phyloP scores from a whole-genome alignment of 2,797 vertebrate genomes.

The Acrossocheilus fasciatus region DNA sequence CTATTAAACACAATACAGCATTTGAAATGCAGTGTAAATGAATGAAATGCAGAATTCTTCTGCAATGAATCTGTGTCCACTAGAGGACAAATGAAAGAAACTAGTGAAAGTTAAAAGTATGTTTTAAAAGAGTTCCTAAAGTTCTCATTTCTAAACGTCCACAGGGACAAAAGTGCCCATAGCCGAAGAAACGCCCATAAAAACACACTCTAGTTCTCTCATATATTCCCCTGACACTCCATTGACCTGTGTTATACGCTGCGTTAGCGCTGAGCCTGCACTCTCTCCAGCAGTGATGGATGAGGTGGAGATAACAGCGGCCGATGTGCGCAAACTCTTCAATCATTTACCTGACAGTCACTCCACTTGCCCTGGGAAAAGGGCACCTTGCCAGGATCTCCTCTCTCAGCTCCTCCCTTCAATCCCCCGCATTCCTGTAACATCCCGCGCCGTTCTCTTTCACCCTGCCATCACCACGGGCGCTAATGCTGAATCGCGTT shows the following conservation, averaged over 20 bases:
- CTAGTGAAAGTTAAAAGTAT: neutral
- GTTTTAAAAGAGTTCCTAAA: neutral
- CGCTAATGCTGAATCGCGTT: neutral
- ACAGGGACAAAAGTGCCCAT: neutral
- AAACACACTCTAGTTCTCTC: neutral
- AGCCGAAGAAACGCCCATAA: neutral
- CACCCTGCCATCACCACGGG: conserved; percentile 14
- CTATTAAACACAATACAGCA: neutral
- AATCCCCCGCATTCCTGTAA: neutral
- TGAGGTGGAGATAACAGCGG: conserved; percentile 45
- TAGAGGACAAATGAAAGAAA: neutral
- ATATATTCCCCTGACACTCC: conserved; percentile 17
- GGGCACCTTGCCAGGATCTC: conserved; percentile 54
- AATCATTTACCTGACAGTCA: conserved; percentile 49
- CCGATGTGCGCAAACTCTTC: conserved; percentile 32
- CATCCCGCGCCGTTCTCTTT: neutral
- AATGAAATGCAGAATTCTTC: neutral
- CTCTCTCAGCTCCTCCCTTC: neutral
- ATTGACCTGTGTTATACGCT: conserved; percentile 24
- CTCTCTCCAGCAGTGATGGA: conserved; percentile 52
- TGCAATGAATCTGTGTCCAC: neutral
- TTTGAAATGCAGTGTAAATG: neutral
- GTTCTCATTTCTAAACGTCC: neutral
- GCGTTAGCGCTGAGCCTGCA: conserved; percentile 54
- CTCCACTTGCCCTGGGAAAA: conserved; percentile 43